A percentile compares a stretch with the other conserved stretches of the same genome.
Conservation (phyloP, 1,140 invertebrate genomes). For the Stenopsyche tienmushanensis region DNA sequence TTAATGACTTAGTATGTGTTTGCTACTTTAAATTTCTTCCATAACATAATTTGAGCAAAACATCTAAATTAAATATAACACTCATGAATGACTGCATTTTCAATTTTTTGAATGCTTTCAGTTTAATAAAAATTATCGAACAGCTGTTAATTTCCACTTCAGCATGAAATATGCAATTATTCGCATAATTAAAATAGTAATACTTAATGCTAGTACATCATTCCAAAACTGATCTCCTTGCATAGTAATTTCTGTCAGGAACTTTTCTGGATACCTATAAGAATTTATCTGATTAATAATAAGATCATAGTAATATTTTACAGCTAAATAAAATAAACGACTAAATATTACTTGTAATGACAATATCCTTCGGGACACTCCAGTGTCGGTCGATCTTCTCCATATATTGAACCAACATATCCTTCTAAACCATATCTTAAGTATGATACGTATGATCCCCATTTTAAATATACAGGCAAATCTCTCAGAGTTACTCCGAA, state of each 20-base stretch:
- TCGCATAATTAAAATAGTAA: slow-evolving; percentile 72
- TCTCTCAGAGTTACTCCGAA: slow-evolving; percentile 77
- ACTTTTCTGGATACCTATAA: slow-evolving; percentile 66
- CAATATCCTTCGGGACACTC: slow-evolving; percentile 69
- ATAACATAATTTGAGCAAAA: too few relatives aligned
- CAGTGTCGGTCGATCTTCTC: slow-evolving; percentile 65
- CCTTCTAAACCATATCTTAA: slow-evolving; percentile 88
- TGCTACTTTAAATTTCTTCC: too few relatives aligned
- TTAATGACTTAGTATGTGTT: too few relatives aligned
- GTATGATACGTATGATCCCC: slow-evolving; percentile 87
- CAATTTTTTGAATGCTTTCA: too few relatives aligned
- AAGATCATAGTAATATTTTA: slow-evolving; percentile 8
- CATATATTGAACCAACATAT: slow-evolving; percentile 78
- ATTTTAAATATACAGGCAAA: slow-evolving; percentile 77
- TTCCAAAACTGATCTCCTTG: slow-evolving; percentile 78
- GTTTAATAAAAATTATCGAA: slow-evolving; percentile 64
- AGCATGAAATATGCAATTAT: slow-evolving; percentile 77
- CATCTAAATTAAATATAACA: too few relatives aligned
- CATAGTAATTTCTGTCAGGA: slow-evolving; percentile 79
- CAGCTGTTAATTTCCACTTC: slow-evolving; percentile 71
- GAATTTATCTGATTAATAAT: slow-evolving; percentile 1
- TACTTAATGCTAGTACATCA: slow-evolving; percentile 72
- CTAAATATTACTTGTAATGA: slow-evolving; percentile 63
- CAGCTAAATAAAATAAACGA: not conserved
- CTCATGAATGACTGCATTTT: too few relatives aligned